Evolutionary conservation across 1,140 invertebrate species (phyloP).

Genomic region (Aradophagus sp.): DNA sequence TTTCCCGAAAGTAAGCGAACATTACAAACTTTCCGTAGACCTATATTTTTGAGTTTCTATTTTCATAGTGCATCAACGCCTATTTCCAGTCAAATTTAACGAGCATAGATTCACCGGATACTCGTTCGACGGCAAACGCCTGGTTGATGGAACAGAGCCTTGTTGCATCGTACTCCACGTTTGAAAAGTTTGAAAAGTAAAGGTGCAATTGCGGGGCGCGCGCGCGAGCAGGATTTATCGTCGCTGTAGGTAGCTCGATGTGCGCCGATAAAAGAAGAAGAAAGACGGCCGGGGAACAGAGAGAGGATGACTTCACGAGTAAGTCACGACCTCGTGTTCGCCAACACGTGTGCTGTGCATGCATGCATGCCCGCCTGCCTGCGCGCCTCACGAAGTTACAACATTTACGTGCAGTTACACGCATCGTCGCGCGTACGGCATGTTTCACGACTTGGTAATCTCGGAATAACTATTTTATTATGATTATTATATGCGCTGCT

Average conservation of each 20-base stretch:
- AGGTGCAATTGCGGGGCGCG: conserved; percentile 44
- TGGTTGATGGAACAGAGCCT: too few species aligned
- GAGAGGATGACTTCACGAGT: conserved; percentile 58
- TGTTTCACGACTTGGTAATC: conserved; percentile 57
- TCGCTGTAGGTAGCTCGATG: conserved; percentile 62
- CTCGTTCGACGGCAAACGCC: too few species aligned
- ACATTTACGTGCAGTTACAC: conserved; percentile 63
- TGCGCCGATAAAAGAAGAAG: conserved; percentile 50
- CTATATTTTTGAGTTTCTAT: too few species aligned
- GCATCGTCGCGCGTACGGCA: conserved; percentile 61
- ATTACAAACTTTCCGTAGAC: too few species aligned
- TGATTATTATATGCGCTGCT: conserved; percentile 48
- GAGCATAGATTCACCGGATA: too few species aligned
- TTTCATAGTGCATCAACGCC: too few species aligned
- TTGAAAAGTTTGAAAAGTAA: conserved; percentile 52
- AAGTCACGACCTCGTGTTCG: conserved; percentile 61
- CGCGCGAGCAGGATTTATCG: conserved; percentile 59
- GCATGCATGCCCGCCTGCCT: conserved; percentile 45
- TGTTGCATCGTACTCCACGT: too few species aligned
- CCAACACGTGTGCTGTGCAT: conserved; percentile 54
- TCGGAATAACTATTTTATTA: conserved; percentile 53
- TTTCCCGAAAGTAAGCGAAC: too few species aligned
- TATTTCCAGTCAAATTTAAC: too few species aligned
- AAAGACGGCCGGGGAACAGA: conserved; percentile 32
- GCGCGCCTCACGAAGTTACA: conserved; percentile 54